Base-by-base conservation (phyloP, 2,113 vertebrate species). In the Cisticola juncidis region DNA sequence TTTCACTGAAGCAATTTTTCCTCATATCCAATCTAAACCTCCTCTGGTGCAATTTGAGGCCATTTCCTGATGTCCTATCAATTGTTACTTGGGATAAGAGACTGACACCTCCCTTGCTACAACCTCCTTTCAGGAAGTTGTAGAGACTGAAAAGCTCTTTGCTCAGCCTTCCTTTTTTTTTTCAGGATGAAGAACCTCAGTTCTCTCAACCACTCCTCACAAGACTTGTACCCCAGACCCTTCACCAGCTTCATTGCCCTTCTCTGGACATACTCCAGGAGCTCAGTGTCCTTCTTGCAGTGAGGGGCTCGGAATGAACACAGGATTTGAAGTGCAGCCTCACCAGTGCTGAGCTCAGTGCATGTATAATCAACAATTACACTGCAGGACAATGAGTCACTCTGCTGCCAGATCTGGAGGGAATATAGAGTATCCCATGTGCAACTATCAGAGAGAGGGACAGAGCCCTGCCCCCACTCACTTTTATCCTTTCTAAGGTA, bases 391-490 rank as follows among this genome's bases (percentile, higher is more conserved):
- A 6, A 72, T 3, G 6, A 64, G 15, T 6, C 33, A 36, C 20
- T 58, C 54, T 69, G 51, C 18, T 48, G 26, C 9, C 24, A 26
- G 21, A 35, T 33, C 9, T 68, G 51, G 25, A 62, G 6, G 5
- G 22, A 66, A 33, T 47, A 40, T 0, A 18, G 3, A n/a, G 8
- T 14, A 38, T 9, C 3, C 33, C 12, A 51, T 3, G 14, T 0
- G 11, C 8, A 68, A n/a, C 26, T 10, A 28, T 14, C 12, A 83
- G 35, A 68, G 28, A 77, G 33, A 64, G 14, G 4, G 29, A 56
- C 45, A n/a, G 36, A 87, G 61, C 2, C 18, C 5, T 33, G 23
- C 31, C 5, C 7, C 14, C 3, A 24, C 5, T 40, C 14, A 53
- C 47, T 16, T 51, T 38, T 50, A 48, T 19, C 26, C 9, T 26